Conservation (phyloP, 2,888 invertebrate species). For the Trissoscelio sp. region DNA sequence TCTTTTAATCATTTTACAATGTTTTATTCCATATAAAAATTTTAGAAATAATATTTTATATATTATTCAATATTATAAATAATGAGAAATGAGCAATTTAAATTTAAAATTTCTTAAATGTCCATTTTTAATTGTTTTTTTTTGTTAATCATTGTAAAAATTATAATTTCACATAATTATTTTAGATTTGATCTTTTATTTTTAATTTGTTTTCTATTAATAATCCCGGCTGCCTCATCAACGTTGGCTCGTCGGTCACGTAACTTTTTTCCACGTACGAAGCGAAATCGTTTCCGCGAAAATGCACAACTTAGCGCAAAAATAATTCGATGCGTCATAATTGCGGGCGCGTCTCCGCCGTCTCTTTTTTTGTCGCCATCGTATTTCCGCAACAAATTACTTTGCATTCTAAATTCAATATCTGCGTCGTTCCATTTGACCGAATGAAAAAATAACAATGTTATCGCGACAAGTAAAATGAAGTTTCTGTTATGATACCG, state of each 20-base stretch:
- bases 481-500: conserved; percentile 68
- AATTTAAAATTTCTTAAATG: too few species aligned
- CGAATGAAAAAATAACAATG: conserved; percentile 70
- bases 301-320: conserved; percentile 48
- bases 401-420: conserved; percentile 67
- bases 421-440: conserved; percentile 61
- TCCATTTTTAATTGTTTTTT: too few species aligned
- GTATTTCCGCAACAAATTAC: conserved; percentile 67
- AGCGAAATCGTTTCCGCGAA: conserved; percentile 58
- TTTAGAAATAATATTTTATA: too few species aligned
- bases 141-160: too few species aligned
- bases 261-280: conserved; percentile 60
- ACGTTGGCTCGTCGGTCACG: conserved; percentile 39
- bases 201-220: conserved; percentile 65
- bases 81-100: too few species aligned
- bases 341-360: conserved; percentile 41
- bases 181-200: too few species aligned
- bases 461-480: conserved; percentile 67
- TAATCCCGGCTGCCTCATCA: conserved; percentile 49
- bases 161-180: too few species aligned
- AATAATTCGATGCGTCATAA: conserved; percentile 61
- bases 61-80: too few species aligned
- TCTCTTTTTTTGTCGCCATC: not conserved
- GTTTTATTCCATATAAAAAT: too few species aligned
- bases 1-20: too few species aligned